These are phyloP conservation scores for Dryobotodes eremita DNA, from an alignment of 2,888 invertebrate species.

Conservation along the genomic window DNA sequence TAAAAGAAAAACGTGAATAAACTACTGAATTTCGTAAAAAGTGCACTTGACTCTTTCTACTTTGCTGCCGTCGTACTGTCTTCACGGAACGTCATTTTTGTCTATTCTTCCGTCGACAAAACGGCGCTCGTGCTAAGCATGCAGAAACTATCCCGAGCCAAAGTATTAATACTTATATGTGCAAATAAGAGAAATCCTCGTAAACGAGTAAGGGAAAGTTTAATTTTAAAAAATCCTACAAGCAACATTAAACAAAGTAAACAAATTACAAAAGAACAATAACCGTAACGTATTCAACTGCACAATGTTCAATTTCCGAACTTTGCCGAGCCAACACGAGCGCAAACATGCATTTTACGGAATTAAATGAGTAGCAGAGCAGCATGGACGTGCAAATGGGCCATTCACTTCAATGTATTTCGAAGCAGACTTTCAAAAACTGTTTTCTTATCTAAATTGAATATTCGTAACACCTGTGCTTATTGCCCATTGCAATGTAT, in stretches of 20 bases:
- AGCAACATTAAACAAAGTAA: not conserved
- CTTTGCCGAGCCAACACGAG: constrained; percentile 21
- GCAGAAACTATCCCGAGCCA: not conserved
- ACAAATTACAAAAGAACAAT: constrained; percentile 25
- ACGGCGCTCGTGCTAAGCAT: too few relatives aligned
- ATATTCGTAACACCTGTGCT: constrained; percentile 66
- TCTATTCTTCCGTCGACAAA: too few relatives aligned
- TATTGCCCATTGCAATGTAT: constrained; percentile 55
- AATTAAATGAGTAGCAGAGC: constrained; percentile 36
- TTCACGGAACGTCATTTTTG: too few relatives aligned
- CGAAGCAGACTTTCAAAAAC: constrained; percentile 30
- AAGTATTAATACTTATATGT: not conserved
- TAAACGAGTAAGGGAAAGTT: not conserved
- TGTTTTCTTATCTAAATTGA: constrained; percentile 68
- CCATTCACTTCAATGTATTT: constrained; percentile 52
- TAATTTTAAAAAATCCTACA: constrained; percentile 6
- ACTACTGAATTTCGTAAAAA: too few relatives aligned
- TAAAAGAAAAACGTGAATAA: too few relatives aligned
- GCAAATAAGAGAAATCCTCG: not conserved
- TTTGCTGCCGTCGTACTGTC: too few relatives aligned
- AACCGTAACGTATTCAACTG: constrained; percentile 13
- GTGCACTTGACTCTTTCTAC: too few relatives aligned
- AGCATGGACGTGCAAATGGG: constrained; percentile 23
- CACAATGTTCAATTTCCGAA: constrained; percentile 31
- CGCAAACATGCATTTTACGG: constrained; percentile 41